A percentile compares a stretch with the other conserved stretches of the same genome.
Conservation (phyloP, 2,888 invertebrate genomes). For the Tipula unca region DNA sequence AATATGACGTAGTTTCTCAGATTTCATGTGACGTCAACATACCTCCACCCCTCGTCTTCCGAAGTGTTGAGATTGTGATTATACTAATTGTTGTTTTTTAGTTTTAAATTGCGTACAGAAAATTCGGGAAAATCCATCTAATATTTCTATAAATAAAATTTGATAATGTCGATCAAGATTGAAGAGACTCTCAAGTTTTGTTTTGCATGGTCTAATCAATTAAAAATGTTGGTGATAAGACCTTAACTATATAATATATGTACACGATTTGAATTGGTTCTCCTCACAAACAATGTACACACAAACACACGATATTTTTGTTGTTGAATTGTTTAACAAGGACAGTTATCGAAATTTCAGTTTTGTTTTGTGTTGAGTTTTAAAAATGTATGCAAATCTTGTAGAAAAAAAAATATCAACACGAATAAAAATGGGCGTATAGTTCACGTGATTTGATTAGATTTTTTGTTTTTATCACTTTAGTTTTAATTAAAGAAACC, state of each 20-base stretch:
- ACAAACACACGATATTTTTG: neutral
- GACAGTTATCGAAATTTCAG: neutral
- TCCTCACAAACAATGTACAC: no score
- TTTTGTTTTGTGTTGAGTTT: neutral
- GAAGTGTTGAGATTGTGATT: neutral
- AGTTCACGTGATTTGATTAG: neutral
- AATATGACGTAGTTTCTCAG: neutral
- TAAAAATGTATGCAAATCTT: neutral
- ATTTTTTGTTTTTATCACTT: neutral
- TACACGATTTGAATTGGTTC: no score
- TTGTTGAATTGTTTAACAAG: no score
- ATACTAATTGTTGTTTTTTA: neutral
- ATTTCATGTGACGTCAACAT: neutral
- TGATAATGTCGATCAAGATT: neutral
- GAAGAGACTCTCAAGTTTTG: neutral
- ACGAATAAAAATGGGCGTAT: neutral
- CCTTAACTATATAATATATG: no score
- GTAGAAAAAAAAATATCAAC: neutral
- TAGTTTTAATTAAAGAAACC: neutral
- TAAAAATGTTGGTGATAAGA: neutral
- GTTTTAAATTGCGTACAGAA: neutral
- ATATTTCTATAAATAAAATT: neutral
- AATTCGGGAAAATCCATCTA: neutral
- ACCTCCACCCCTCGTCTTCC: neutral
- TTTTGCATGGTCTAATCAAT: neutral